These are phyloP conservation scores for Phoxinus dragarum DNA, from an alignment of 2,797 vertebrate genomes.

Conservation along the genomic window DNA sequence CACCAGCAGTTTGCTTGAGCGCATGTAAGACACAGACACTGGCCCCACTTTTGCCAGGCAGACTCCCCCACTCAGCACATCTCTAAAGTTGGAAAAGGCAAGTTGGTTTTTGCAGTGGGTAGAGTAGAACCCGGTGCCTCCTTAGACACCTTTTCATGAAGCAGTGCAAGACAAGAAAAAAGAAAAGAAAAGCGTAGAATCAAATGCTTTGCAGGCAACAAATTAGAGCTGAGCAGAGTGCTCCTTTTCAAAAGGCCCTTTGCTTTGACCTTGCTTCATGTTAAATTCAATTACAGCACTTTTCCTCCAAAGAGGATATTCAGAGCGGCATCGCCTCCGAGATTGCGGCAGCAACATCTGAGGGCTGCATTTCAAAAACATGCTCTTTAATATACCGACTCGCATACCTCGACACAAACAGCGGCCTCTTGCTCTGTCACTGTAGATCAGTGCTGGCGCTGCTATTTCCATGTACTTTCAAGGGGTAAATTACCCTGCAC, in stretches of 20 bases:
- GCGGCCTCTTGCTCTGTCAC: conserved; percentile 37
- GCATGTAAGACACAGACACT: conserved; percentile 22
- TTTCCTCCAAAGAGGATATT: conserved; percentile 59
- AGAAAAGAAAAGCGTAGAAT: conserved; percentile 24
- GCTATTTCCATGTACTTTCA: conserved; percentile 39
- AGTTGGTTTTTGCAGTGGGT: background rate
- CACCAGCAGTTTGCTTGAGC: conserved; percentile 17
- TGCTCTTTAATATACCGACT: conserved; percentile 55
- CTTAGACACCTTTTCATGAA: conserved; percentile 47
- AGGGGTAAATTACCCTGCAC: conserved; percentile 50
- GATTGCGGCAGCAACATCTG: conserved; percentile 52
- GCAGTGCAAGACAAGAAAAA: conserved; percentile 22
- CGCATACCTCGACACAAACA: conserved; percentile 49
- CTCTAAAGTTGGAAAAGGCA: conserved; percentile 25
- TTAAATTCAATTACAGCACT: conserved; percentile 55
- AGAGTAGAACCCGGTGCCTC: conserved; percentile 7
- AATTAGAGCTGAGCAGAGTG: conserved; percentile 51
- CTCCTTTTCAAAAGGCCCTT: conserved; percentile 56
- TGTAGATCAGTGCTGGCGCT: conserved; percentile 33
- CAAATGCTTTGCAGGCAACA: conserved; percentile 56
- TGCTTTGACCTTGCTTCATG: conserved; percentile 56
- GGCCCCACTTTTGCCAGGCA: conserved; percentile 37
- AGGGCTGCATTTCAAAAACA: conserved; percentile 56
- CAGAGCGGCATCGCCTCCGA: conserved; percentile 48
- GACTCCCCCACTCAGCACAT: conserved; percentile 17